Evolutionary conservation across 2,797 vertebrate genomes (phyloP).

Genomic region (Chelon labrosus): DNA sequence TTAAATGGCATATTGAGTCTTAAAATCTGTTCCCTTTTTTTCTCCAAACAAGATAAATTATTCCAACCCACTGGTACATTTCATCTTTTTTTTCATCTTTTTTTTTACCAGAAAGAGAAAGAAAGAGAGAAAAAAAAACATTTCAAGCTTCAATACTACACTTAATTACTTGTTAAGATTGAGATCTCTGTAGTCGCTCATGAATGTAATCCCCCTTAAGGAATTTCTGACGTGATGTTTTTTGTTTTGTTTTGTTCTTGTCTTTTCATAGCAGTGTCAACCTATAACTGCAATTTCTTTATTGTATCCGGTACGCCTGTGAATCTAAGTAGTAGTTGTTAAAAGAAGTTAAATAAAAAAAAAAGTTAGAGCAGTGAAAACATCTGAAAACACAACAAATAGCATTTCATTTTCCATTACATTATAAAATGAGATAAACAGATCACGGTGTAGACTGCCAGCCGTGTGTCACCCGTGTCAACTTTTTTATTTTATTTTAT

Average conservation of each 20-base stretch:
- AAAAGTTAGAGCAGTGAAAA: not conserved
- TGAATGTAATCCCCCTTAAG: constrained; percentile 55
- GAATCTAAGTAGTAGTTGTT: constrained; percentile 3
- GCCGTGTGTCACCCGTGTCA: constrained; percentile 41
- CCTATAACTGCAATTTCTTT: constrained; percentile 3
- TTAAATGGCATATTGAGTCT: constrained; percentile 51
- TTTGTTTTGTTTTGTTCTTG: not conserved
- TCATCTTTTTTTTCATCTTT: constrained; percentile 29
- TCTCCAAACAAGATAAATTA: constrained; percentile 45
- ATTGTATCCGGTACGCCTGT: constrained; percentile 9
- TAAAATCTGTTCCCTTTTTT: not conserved
- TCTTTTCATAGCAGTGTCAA: constrained; percentile 22
- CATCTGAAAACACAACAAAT: constrained; percentile 22
- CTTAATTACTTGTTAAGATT: constrained; percentile 60
- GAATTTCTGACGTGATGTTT: constrained; percentile 12
- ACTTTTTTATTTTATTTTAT: not conserved
- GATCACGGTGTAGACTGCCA: constrained; percentile 17
- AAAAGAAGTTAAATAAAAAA: not conserved
- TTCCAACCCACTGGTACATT: constrained; percentile 52
- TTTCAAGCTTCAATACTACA: constrained; percentile 51
- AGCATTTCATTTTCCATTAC: not conserved
- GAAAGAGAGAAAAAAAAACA: not conserved
- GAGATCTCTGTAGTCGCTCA: constrained; percentile 54
- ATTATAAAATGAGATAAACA: constrained; percentile 13
- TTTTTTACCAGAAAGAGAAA: constrained; percentile 2